Evolutionary conservation across 1,140 invertebrate species (phyloP).

Genomic region (Brachionus plicatilis): DNA sequence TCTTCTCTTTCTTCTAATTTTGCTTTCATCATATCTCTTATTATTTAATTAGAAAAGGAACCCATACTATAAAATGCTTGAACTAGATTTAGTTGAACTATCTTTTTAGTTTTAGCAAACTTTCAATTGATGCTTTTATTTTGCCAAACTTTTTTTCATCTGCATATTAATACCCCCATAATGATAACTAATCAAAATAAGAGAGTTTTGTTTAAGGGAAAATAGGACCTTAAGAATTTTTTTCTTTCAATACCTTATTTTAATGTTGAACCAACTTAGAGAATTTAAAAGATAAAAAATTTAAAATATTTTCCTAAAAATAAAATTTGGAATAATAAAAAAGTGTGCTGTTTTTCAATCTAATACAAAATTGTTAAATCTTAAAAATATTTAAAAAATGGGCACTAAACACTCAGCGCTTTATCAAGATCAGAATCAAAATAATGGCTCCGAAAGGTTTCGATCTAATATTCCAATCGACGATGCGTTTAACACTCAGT

Average conservation of each 20-base stretch:
- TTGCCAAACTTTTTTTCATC: background rate
- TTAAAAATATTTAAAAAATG: slow-evolving; percentile 15
- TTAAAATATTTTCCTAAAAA: slow-evolving; percentile 14
- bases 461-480: background rate
- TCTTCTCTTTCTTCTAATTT: background rate
- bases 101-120: background rate
- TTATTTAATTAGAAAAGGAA: slow-evolving; percentile 16
- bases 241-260: background rate
- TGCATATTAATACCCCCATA: background rate
- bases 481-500: slow-evolving; percentile 7
- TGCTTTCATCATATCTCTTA: background rate
- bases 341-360: background rate
- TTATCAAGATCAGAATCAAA: background rate
- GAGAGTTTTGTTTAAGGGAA: background rate
- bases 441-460: background rate
- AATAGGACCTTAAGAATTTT: background rate
- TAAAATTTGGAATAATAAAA: slow-evolving; percentile 26
- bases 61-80: slow-evolving; percentile 23
- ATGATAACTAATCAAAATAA: background rate
- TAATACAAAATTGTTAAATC: background rate
- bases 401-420: background rate
- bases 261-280: background rate
- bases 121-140: background rate
- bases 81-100: slow-evolving; percentile 14
- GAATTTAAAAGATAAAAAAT: background rate